Evolutionary conservation across 2,113 vertebrate genomes (phyloP).

Genomic region (Xenopus borealis): DNA sequence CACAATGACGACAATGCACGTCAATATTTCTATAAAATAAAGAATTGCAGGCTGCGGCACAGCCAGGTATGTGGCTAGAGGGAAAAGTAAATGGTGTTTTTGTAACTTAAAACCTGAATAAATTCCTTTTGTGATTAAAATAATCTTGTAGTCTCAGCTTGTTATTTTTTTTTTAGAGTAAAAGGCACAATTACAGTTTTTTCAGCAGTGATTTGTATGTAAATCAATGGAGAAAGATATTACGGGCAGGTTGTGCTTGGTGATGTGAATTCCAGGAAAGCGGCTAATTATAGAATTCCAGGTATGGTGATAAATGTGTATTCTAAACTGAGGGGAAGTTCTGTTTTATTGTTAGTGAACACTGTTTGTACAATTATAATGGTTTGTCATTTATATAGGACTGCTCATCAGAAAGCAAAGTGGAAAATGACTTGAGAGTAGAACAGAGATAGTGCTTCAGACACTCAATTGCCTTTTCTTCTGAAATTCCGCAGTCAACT

Average conservation of each 20-base stretch:
- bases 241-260: not conserved
- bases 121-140: not conserved
- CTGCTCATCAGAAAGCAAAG: too few species aligned
- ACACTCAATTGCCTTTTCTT: too few species aligned
- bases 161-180: not conserved
- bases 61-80: too few species aligned
- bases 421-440: too few species aligned
- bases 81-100: too few species aligned
- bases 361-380: too few species aligned
- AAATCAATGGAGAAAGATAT: not conserved
- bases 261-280: not conserved
- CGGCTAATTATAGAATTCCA: not conserved
- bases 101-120: not conserved
- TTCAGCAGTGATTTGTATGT: not conserved
- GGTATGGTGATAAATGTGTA: not conserved
- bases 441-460: too few species aligned
- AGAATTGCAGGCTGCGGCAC: too few species aligned
- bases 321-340: not conserved
- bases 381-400: too few species aligned
- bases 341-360: not conserved
- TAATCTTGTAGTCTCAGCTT: not conserved
- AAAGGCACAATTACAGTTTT: not conserved
- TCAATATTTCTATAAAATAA: too few species aligned
- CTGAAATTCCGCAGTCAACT: too few species aligned
- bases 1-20: too few species aligned